Evolutionary conservation across 2,797 vertebrate genomes (phyloP), one percentile per base, ranked within the genome.

Genomic region (Allochrocebus solatus): DNA sequence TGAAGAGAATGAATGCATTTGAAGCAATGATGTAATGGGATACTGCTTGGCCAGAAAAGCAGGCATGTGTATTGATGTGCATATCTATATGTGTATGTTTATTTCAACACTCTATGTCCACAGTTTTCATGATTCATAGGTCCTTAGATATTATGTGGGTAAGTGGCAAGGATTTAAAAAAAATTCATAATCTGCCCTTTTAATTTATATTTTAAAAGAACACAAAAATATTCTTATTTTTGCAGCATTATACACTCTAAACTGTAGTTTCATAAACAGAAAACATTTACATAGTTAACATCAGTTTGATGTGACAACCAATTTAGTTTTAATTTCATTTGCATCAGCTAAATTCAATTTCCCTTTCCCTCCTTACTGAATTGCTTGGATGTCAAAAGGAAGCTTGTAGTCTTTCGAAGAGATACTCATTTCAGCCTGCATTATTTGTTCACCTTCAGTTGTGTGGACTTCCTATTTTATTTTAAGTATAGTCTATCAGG

Each of bases 21-120:
- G 90, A 98, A 98, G 98, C 98, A 99, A 97, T 99, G 99, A 99
- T 99, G 99, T 99, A 99, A 99, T 99, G 97, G 97, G 98, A 98
- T 98, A 95, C 85, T 78, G 97, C 89, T 95, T 84, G 87, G 78
- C 86, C 92, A 96, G 86, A 95, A 97, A 97, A 98, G 21, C 86
- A 87, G 67, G 88, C 82, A 46, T 96, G 82, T 89, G 67, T 57
- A 74, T 67, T 85, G 95, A 93, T 10, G 2, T 98, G 81, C 89
- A 55, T 93, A 24, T 81, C 17, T 76, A 30, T 57, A n/a, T 90
- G 19, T 89, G 91, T 91, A 55, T 94, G 80, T 81, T 94, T 95
- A 78, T 95, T 43, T 86, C 61, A 76, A 3, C 61, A 64, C 26
- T 55, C 55, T 50, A 5, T 78, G 67, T 59, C 74, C 89, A 86